A percentile compares a stretch with the other conserved stretches of the same genome.
Evolutionary conservation across 2,797 vertebrate genomes (phyloP).

Genomic region (Myripristis jacobus): DNA sequence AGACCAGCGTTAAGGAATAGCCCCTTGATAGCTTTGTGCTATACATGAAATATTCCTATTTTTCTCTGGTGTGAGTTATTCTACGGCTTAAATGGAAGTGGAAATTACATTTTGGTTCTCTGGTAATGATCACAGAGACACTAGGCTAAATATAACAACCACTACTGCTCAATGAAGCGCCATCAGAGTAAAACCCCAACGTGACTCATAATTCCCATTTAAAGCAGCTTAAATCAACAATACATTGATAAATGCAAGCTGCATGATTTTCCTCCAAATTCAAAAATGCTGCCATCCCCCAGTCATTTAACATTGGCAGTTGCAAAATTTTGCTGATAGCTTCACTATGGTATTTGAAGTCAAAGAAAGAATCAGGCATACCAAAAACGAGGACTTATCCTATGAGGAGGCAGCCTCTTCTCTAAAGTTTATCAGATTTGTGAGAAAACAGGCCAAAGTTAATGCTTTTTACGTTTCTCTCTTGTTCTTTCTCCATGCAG

Average conservation of each 20-base stretch:
- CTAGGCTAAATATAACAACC: background rate
- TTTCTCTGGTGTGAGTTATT: background rate
- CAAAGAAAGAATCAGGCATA: background rate
- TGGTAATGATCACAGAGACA: conserved; percentile 2
- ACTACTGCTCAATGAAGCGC: background rate
- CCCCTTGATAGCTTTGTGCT: background rate
- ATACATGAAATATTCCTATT: background rate
- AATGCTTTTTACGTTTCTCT: conserved; percentile 21
- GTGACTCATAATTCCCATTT: background rate
- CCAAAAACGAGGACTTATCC: background rate
- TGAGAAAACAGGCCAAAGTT: conserved; percentile 18
- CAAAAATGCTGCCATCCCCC: background rate
- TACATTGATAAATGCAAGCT: background rate
- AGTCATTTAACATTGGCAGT: background rate
- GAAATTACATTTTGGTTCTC: background rate
- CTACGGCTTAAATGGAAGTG: background rate
- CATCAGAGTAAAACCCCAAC: background rate
- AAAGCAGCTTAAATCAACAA: no score
- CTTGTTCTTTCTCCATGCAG: conserved; percentile 75
- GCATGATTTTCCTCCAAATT: background rate
- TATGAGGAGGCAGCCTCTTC: background rate
- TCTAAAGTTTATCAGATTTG: background rate
- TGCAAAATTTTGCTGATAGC: background rate
- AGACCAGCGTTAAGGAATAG: background rate
- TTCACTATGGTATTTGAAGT: background rate